Evolutionary conservation across 2,113 vertebrate species (phyloP).

Genomic region (Pica pica): DNA sequence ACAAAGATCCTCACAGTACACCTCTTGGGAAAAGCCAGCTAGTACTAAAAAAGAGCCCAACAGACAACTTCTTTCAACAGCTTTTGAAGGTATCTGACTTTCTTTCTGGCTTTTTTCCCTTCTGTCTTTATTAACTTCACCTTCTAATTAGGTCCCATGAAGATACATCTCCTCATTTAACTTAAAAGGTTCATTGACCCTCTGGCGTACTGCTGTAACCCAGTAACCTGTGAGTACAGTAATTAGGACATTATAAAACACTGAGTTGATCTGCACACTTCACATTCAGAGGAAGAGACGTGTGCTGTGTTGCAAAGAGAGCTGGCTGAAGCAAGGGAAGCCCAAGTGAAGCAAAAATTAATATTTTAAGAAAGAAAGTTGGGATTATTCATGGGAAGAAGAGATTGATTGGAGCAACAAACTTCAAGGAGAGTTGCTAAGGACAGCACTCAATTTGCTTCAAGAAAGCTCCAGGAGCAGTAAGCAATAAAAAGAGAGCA

Average conservation of each 20-base stretch:
- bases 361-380: neutral
- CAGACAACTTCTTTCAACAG: neutral
- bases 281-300: neutral
- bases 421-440: neutral
- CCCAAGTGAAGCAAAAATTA: neutral
- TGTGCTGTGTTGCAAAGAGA: neutral
- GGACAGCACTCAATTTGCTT: neutral
- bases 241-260: conserved; percentile 40
- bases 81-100: neutral
- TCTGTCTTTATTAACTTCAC: conserved; percentile 48
- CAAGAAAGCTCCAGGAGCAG: neutral
- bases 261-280: neutral
- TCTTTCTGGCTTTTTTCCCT: neutral
- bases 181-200: conserved; percentile 35
- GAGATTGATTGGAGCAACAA: neutral
- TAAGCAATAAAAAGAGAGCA: neutral
- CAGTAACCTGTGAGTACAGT: neutral
- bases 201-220: neutral
- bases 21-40: neutral
- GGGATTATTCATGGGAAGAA: neutral
- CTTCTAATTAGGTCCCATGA: conserved; percentile 34
- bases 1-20: neutral
- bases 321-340: neutral
- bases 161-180: conserved; percentile 30
- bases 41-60: neutral